phyloP scores from a whole-genome alignment of 2,797 vertebrate genomes.

The Helicolenus hilgendorfi region DNA sequence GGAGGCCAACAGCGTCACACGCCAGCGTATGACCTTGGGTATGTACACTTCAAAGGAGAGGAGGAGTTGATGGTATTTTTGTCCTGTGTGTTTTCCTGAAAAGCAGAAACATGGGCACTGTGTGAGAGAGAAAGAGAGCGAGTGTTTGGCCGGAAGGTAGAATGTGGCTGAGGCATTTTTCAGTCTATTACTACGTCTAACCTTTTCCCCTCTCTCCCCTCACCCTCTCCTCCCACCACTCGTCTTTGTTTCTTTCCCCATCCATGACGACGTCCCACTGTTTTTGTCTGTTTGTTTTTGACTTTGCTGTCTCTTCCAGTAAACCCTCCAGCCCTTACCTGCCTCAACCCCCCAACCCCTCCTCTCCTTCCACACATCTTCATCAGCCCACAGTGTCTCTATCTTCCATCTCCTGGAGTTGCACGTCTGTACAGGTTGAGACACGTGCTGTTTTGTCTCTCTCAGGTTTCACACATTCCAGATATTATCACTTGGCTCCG shows the following conservation, averaged over 20 bases:
- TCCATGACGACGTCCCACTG: constrained; percentile 46
- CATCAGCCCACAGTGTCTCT: constrained; percentile 2
- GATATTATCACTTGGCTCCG: constrained; percentile 76
- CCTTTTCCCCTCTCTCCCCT: constrained; percentile 6
- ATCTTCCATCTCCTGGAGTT: constrained; percentile 37
- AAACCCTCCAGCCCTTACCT: constrained; percentile 33
- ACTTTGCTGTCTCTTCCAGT: constrained; percentile 7
- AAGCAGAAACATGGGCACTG: not conserved
- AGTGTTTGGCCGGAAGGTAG: not conserved
- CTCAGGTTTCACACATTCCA: constrained; percentile 82
- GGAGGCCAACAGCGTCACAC: constrained; percentile 25
- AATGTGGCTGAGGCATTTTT: constrained; percentile 29
- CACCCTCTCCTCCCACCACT: not conserved
- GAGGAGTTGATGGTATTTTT: not conserved
- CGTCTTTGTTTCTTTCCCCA: constrained; percentile 45
- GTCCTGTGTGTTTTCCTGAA: not conserved
- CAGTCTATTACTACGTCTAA: constrained; percentile 19
- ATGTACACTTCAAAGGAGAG: not conserved
- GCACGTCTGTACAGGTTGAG: constrained; percentile 67
- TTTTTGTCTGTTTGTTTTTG: constrained; percentile 56
- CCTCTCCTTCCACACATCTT: not conserved
- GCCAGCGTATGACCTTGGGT: constrained; percentile 26
- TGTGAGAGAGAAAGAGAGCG: not conserved
- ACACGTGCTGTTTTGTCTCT: constrained; percentile 76
- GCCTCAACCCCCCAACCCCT: not conserved